These are phyloP conservation scores for Sinocyclocheilus maitianheensis DNA, from an alignment of 2,113 vertebrate species.

Conservation along the genomic window DNA sequence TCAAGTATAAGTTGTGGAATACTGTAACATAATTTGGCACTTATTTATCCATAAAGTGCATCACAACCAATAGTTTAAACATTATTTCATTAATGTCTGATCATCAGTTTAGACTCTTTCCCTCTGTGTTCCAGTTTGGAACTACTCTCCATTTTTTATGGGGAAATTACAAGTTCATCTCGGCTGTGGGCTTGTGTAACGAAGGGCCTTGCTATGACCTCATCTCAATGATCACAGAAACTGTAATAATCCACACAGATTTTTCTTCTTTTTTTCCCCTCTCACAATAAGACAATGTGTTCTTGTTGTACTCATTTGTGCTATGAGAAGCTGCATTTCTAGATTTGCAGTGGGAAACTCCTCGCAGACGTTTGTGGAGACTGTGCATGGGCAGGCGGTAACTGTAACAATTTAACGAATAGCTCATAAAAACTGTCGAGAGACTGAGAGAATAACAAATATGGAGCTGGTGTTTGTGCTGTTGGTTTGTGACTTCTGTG, in stretches of 20 bases:
- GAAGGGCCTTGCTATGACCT: slow-evolving; percentile 51
- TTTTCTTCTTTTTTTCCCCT: not conserved
- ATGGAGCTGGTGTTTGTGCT: not conserved
- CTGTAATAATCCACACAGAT: slow-evolving; percentile 37
- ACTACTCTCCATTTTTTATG: slow-evolving; percentile 8
- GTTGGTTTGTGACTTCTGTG: not conserved
- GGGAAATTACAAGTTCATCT: slow-evolving; percentile 53
- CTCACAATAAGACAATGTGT: slow-evolving; percentile 52
- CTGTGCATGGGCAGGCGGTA: not conserved
- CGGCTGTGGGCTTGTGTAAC: slow-evolving; percentile 44
- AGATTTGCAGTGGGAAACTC: slow-evolving; percentile 20
- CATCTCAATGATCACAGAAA: slow-evolving; percentile 44
- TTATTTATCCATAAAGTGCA: not conserved
- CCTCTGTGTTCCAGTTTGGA: slow-evolving; percentile 15
- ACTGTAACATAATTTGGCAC: not conserved
- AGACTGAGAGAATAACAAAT: slow-evolving; percentile 12
- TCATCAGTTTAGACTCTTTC: slow-evolving; percentile 27
- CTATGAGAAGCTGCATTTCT: slow-evolving; percentile 2
- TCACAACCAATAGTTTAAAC: not conserved
- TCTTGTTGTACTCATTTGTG: slow-evolving; percentile 72
- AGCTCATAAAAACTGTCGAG: not conserved
- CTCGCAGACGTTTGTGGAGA: not conserved
- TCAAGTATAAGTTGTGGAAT: not conserved
- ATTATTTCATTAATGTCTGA: not conserved
- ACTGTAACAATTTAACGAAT: not conserved